Base-by-base conservation (phyloP, 2,888 invertebrate genomes). In the Ochropacha duplaris region DNA sequence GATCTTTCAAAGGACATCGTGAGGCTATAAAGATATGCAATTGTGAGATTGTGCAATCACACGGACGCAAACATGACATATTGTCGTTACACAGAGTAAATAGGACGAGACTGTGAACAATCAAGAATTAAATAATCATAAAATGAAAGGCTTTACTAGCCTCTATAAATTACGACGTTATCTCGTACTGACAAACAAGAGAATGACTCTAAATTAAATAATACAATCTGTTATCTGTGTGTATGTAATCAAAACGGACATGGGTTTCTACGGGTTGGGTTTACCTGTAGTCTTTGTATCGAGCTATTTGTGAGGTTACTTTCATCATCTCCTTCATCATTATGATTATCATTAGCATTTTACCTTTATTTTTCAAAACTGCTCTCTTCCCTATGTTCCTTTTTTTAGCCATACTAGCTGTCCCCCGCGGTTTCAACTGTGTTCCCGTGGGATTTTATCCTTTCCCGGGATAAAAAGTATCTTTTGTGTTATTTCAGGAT, bases 41-140 rank as follows among this genome's bases (percentile, higher is more conserved):
- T 65, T 58, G 58, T 66, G 66, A 59, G 62, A 79, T 84, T 83
- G 79, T 83, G 76, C 86, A 86, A 87, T 79, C 74, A 79, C 68
- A 69, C 77, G 82, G 82, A 82, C 85, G 80, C 78, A 76, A 74
- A 80, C 72, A 71, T 57, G 59, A 66, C 69, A 64, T 61, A 69
- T 66, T 59, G 61, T 69, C 73, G 74, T 76, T 74, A 81, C 71
- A 74, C 65, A 76, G 64, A 65, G 76, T 81, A 88, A 88, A 88
- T 86, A 85, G 79, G 76, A 74, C 79, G 72, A 74, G 74, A 77
- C 69, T 67, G 79, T 78, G 71, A 72, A 79, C 84, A 85, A 85
- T 86, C 81, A 84, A 80, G 82, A 84, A 86, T 87, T 86, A 87
- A 87, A 87, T 85, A 84, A 86, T 86, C 83, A 82, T 88, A 88